Evolutionary conservation across 2,113 vertebrate species (phyloP), one percentile per base, ranked within the genome.

Genomic region (Triplophysa rosa): DNA sequence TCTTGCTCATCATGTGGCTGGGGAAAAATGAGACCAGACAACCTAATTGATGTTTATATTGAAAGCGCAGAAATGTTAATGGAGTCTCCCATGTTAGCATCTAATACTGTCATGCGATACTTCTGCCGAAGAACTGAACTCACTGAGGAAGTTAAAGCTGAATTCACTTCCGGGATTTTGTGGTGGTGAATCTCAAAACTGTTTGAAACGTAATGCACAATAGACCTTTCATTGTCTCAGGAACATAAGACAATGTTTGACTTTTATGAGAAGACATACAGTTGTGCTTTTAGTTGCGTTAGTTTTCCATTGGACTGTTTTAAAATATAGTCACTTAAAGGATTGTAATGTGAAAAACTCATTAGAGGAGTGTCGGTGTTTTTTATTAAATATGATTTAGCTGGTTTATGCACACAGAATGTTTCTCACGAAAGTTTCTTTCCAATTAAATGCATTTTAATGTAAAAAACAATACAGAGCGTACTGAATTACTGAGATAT

Each of bases 381-480:
- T 62, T 74, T 45, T 21, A 74, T 74, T 74, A 62, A 74, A 62
- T 62, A 74, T 74, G 37, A 45, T 47, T 26, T 47, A 74, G 71
- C 14, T 62, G 71, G 58, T 40, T 62, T 74, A 74, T 74, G 71
- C 58, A 74, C 37, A 62, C 58, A 74, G 71, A 62, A 61, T 19
- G 9, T 62, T 74, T 37, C 71, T 62, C 13, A 0, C 8, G 71
- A 58, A 58, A 74, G 21, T 62, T 74, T 74, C 58, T 62, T 23
- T 74, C 71, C 62, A 74, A 74, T 74, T 74, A 74, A 74, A 62
- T 74, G 40, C 21, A 12, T 2, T 45, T 74, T 62, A 74, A 74
- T 74, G 40, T 62, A 61, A 62, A 42, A 74, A 74, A 21, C 58
- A 26, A 47, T 74, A 62, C 40, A 2, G 23, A 24, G 21, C 7